Evolutionary conservation across 2,797 vertebrate genomes (phyloP), one percentile per base, ranked within the genome.

Genomic region (Scolopax rusticola): DNA sequence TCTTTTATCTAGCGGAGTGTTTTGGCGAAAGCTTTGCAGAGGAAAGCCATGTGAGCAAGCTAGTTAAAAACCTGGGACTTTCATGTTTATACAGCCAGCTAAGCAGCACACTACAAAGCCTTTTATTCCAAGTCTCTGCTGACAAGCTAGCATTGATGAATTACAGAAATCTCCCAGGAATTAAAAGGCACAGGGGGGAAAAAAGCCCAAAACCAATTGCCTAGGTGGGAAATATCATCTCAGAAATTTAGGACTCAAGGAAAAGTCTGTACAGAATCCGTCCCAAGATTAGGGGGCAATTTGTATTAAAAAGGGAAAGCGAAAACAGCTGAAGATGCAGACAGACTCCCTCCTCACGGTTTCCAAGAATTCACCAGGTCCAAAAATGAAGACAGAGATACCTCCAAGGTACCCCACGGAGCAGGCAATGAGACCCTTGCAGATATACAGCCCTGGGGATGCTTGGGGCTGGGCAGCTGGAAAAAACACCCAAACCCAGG

Each of bases 21-120:
- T 93, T 96, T 95, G 96, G 97, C 91, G 76, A 53, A 73, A 84
- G 89, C 87, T 93, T 54, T 86, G 92, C 87, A 90, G 82, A 95
- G 85, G 91, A 90, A 95, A 96, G 40, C 86, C 74, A 65, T 87
- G 95, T 67, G 93, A 96, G 91, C 71, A 53, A 91, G 70, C 32
- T 6, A 75, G 81, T 92, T 93, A 93, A 96, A 97, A 94, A 97
- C 84, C 90, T 65, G 89, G 95, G 68, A 94, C 89, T 90, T 96
- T 47, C 87, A 88, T 83, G 87, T 94, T 96, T 91, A 75, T 48
- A 93, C 61, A 94, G 92, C 80, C 90, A 94, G 89, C 91, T 84
- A 81, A 95, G 85, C 91, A 91, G 88, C 81, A 57, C 73, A 81
- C 74, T 87, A 92, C 91, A 93, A 89, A 96, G 95, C 75, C 36